phyloP scores from a whole-genome alignment of 2,797 vertebrate species.

The Gouania willdenowi region DNA sequence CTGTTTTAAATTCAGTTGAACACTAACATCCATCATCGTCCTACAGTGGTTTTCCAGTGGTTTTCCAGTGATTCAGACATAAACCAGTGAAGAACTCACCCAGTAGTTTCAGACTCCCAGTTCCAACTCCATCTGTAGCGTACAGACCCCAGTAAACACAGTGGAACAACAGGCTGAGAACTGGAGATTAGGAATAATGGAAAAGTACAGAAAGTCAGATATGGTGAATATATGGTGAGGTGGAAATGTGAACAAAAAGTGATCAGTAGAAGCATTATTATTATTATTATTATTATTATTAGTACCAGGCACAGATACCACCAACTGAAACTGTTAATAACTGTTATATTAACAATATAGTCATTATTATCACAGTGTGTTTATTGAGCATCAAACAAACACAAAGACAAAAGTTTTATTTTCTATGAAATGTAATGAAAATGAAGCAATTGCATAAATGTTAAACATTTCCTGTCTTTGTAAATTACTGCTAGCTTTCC shows the following conservation, averaged over 20 bases:
- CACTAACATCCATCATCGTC: slow-evolving; percentile 40
- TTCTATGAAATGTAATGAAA: no score
- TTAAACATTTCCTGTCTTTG: no score
- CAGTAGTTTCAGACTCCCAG: slow-evolving; percentile 81
- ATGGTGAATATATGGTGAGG: not conserved
- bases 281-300: no score
- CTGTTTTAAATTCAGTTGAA: slow-evolving; percentile 2
- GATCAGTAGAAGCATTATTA: no score
- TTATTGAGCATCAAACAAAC: no score
- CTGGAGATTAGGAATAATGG: slow-evolving; percentile 57
- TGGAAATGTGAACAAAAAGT: not conserved
- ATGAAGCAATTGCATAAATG: no score
- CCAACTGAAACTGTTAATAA: no score
- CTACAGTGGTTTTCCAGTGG: slow-evolving; percentile 31
- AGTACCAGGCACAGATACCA: no score
- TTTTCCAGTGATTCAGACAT: slow-evolving; percentile 33
- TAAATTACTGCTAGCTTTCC: no score
- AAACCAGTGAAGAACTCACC: slow-evolving; percentile 50
- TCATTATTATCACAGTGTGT: no score
- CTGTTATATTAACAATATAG: no score
- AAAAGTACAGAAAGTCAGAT: not conserved
- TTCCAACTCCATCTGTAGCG: slow-evolving; percentile 85
- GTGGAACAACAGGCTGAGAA: slow-evolving; percentile 89
- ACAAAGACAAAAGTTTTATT: no score
- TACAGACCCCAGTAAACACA: slow-evolving; percentile 92